Conservation (phyloP, 2,113 vertebrate genomes). For the Xiphorhynchus elegans region DNA sequence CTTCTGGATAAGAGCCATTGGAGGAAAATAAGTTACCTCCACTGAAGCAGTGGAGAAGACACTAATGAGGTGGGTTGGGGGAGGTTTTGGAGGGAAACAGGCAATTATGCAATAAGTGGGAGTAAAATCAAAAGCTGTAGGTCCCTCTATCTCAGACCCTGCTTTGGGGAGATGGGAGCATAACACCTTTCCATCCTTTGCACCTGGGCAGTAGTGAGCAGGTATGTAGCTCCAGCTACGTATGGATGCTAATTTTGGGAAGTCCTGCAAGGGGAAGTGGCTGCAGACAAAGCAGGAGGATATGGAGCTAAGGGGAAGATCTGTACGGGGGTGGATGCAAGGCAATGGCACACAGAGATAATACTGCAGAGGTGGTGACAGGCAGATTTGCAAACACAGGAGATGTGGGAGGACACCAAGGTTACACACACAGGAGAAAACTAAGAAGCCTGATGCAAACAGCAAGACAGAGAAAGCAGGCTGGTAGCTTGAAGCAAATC, state of each 20-base stretch:
- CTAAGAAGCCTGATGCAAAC: conserved; percentile 5
- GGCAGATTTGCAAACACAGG: conserved; percentile 65
- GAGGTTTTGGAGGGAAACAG: background rate
- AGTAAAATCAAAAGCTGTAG: background rate
- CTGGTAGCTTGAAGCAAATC: background rate
- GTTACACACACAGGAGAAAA: conserved; percentile 43
- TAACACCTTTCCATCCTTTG: background rate
- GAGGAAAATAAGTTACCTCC: background rate
- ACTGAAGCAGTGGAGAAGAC: background rate
- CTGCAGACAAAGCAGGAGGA: conserved; percentile 8
- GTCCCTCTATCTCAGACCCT: background rate
- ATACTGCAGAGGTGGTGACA: conserved; percentile 57
- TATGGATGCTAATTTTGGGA: background rate
- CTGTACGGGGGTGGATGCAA: background rate
- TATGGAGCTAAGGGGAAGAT: background rate
- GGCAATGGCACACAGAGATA: conserved; percentile 30
- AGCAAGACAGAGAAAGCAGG: background rate
- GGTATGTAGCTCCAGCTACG: background rate
- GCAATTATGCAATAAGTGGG: background rate
- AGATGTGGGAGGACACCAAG: conserved; percentile 53
- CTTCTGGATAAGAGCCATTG: background rate
- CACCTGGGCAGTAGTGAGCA: background rate
- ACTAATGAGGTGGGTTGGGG: background rate
- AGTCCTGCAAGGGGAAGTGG: background rate
- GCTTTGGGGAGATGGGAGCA: background rate